Evolutionary conservation across 2,113 vertebrate species (phyloP), one percentile per base, ranked within the genome.

Genomic region (Anoplopoma fimbria): DNA sequence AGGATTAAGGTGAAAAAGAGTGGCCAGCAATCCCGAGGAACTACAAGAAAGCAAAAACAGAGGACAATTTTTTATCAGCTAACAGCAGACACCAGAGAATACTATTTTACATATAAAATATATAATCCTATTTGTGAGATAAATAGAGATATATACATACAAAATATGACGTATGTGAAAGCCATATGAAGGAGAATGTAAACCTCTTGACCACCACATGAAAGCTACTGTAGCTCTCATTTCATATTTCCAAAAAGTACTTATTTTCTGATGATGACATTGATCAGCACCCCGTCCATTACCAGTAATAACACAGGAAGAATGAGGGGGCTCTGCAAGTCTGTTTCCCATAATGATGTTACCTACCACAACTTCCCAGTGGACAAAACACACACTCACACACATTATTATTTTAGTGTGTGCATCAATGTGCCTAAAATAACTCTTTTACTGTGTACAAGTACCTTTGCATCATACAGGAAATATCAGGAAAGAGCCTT

Each of bases 291-390:
- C 65, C 61, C 1, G 10, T 53, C 55, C 67, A 70, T 79, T 79
- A 79, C 33, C 57, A 61, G 67, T 15, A 69, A 70, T 70, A 23
- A 88, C 86, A 90, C 75, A 84, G 83, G 86, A 87, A 91, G 87
- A 90, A 90, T 84, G 57, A 69, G 70, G 79, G 78, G 64, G 75
- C 77, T 53, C 86, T 89, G 76, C n/a, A 70, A 25, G 74, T 49
- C 75, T 79, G 57, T 58, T 74, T 69, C 62, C 45, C 60, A 62
- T 84, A 67, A 91, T 86, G 67, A 83, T 58, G 49, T 42, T 60
- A 71, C 47, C 53, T 61, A 73, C 72, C 47, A 69, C 34, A 70
- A 51, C 27, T 36, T 75, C 27, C 29, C 34, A 67, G 23, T 4
- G 25, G 60, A 68, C 60, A 75, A 63, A 14, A 49, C 25, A 40